Evolutionary conservation across 2,797 vertebrate species (phyloP).

Genomic region (Bovichtus diacanthus): DNA sequence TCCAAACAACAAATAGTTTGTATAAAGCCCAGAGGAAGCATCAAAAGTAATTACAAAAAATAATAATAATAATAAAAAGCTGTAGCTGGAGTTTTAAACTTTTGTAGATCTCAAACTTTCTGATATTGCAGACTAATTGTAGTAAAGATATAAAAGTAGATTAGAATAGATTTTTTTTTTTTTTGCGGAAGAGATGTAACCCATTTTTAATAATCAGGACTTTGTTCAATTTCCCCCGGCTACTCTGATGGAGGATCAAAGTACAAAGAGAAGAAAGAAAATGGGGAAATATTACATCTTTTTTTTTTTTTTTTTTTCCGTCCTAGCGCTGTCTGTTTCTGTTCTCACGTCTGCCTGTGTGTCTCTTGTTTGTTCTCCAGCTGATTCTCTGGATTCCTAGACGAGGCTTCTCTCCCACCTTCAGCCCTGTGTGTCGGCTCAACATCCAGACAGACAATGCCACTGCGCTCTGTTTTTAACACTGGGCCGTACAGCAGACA

Average conservation of each 20-base stretch:
- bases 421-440: conserved; percentile 50
- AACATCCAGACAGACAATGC: conserved; percentile 57
- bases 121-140: not conserved
- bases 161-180: conserved; percentile 8
- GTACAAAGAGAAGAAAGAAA: not conserved
- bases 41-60: not conserved
- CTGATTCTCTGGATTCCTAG: conserved; percentile 83
- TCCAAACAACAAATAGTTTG: not conserved
- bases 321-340: not conserved
- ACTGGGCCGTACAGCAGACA: conserved; percentile 57
- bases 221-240: not conserved
- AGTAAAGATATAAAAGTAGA: not conserved
- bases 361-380: conserved; percentile 54
- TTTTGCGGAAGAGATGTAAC: not conserved
- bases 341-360: conserved; percentile 2
- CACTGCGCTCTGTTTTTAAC: conserved; percentile 48
- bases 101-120: too few relatives aligned
- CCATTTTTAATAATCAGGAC: not conserved
- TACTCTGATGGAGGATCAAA: conserved; percentile 5
- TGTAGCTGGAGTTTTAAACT: not conserved
- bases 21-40: not conserved
- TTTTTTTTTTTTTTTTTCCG: too few relatives aligned
- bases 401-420: conserved; percentile 30
- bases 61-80: not conserved
- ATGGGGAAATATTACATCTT: not conserved